phyloP scores from a whole-genome alignment of 2,888 invertebrate genomes.

The Agrochola litura region DNA sequence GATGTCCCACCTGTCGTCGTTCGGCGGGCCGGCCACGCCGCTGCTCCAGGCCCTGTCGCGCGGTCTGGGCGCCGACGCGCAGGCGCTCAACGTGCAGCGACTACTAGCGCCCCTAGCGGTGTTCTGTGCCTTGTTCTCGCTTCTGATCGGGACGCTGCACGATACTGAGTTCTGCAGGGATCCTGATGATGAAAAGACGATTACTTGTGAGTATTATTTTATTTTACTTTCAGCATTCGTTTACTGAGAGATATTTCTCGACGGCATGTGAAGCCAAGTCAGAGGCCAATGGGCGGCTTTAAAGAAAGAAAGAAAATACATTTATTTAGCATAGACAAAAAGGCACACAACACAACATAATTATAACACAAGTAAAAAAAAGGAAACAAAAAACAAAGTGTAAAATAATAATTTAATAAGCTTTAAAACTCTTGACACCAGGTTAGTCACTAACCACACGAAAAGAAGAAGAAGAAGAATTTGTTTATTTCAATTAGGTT shows the following conservation, averaged over 20 bases:
- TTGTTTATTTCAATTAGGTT: not conserved
- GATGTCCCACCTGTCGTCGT: conserved; percentile 82
- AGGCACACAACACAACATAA: too few species aligned
- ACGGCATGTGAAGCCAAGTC: too few species aligned
- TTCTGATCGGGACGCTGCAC: conserved; percentile 95
- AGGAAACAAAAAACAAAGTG: too few species aligned
- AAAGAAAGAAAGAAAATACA: too few species aligned
- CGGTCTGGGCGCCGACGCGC: conserved; percentile 91
- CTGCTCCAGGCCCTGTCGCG: conserved; percentile 92
- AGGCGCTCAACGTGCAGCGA: conserved; percentile 91
- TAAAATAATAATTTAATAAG: too few species aligned
- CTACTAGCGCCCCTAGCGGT: conserved; percentile 95
- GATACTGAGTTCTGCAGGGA: conserved; percentile 94
- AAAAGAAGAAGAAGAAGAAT: too few species aligned
- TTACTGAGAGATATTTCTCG: too few species aligned
- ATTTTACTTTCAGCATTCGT: not conserved
- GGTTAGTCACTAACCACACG: too few species aligned
- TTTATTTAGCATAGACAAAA: too few species aligned
- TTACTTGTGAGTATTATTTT: conserved; percentile 73
- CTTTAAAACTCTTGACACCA: too few species aligned
- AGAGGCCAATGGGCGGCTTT: too few species aligned
- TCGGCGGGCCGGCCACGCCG: conserved; percentile 88
- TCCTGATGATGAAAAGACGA: conserved; percentile 86
- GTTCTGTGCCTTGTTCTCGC: conserved; percentile 95
- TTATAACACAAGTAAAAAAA: too few species aligned